A percentile compares a stretch with the other conserved stretches of the same genome.
phyloP scores from a whole-genome alignment of 2,113 vertebrate species.

The Regulus satrapa region DNA sequence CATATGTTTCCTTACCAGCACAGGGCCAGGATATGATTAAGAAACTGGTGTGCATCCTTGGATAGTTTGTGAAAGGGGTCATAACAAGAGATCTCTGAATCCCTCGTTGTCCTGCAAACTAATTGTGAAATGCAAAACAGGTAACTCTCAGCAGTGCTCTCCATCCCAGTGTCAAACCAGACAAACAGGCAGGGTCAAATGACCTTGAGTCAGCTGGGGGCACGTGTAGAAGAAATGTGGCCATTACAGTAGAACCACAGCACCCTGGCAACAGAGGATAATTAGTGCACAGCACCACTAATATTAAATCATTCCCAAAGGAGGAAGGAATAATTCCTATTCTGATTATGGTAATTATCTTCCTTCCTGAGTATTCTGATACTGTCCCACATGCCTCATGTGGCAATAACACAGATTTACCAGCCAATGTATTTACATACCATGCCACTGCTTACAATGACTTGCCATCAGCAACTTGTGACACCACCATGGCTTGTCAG shows the following conservation, averaged over 20 bases:
- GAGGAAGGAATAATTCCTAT: background rate
- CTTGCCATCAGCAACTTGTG: background rate
- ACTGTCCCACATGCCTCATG: background rate
- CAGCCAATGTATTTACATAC: background rate
- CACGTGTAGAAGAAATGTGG: background rate
- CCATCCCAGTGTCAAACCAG: background rate
- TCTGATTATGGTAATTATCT: background rate
- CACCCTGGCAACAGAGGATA: background rate
- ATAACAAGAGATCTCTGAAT: background rate
- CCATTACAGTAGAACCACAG: background rate
- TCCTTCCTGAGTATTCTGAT: background rate
- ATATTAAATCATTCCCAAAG: background rate
- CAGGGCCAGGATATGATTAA: background rate
- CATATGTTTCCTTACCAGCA: background rate
- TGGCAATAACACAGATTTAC: background rate
- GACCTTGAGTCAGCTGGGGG: background rate
- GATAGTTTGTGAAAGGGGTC: background rate
- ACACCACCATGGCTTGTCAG: background rate
- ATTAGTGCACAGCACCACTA: background rate
- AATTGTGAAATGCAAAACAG: background rate
- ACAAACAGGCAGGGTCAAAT: background rate
- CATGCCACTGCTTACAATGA: background rate
- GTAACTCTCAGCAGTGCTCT: background rate
- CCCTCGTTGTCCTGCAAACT: background rate
- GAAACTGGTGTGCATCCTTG: background rate